phyloP scores from a whole-genome alignment of 2,888 invertebrate species.

The Dioctria linearis region DNA sequence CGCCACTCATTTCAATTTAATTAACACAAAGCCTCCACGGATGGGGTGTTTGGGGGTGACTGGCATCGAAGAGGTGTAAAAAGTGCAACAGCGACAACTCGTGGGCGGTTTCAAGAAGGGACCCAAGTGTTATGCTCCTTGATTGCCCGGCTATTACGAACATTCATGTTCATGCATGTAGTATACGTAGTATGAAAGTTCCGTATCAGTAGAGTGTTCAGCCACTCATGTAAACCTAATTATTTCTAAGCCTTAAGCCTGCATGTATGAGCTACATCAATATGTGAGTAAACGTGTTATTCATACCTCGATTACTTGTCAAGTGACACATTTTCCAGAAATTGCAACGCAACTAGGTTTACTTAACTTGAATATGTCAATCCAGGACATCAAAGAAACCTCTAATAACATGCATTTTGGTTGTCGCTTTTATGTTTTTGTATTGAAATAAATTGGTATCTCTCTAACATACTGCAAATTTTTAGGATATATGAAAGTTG shows the following conservation, averaged over 20 bases:
- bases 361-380: no score
- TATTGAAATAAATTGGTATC: no score
- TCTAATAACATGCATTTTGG: no score
- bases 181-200: background rate
- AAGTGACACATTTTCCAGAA: no score
- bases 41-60: background rate
- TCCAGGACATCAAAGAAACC: no score
- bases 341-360: no score
- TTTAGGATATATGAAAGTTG: no score
- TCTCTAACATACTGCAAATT: no score
- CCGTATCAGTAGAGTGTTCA: conserved; percentile 34
- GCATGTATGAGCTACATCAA: background rate
- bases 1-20: conserved; percentile 58
- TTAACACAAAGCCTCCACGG: conserved; percentile 56
- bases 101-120: conserved; percentile 22
- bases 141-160: conserved; percentile 7
- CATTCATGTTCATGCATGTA: background rate
- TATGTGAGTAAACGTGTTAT: no score
- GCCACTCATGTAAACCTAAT: conserved; percentile 49
- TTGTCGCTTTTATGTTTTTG: no score
- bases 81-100: conserved; percentile 57
- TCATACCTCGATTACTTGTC: no score
- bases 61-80: conserved; percentile 53
- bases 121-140: conserved; percentile 23
- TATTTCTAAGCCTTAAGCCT: conserved; percentile 21